phyloP scores from a whole-genome alignment of 2,113 vertebrate species.

The Zapus hudsonius region DNA sequence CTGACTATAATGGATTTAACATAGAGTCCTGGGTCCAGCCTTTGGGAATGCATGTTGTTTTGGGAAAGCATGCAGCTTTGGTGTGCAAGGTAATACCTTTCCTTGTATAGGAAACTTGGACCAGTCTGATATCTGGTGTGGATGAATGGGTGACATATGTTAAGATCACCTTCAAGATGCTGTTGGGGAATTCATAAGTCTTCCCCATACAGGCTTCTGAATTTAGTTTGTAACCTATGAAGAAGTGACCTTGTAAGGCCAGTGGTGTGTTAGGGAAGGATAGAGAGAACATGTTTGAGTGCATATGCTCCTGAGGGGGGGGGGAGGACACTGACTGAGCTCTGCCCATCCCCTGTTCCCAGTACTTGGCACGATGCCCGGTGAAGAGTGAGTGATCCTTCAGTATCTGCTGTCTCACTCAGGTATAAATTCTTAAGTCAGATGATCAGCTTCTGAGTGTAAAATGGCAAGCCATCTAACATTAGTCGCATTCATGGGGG shows the following conservation, averaged over 20 bases:
- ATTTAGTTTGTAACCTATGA: neutral
- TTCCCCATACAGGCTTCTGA: neutral
- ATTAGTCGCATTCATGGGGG: constrained; percentile 51
- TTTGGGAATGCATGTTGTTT: neutral
- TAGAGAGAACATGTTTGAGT: neutral
- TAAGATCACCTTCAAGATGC: neutral
- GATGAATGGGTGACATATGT: neutral
- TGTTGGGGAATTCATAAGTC: neutral
- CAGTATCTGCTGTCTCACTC: neutral
- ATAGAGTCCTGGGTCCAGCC: neutral
- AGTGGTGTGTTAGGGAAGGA: neutral
- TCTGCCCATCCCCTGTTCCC: neutral
- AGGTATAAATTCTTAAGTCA: constrained; percentile 31
- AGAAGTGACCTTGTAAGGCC: neutral
- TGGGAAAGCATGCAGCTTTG: neutral
- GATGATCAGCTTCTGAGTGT: neutral
- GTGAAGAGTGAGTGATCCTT: neutral
- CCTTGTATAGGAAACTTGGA: neutral
- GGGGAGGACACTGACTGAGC: rapidly evolving
- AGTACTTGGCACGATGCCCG: neutral
- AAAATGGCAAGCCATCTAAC: constrained; percentile 1
- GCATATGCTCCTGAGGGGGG: neutral
- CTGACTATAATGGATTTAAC: neutral
- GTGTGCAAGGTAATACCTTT: neutral
- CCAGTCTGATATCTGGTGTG: neutral